Conservation (phyloP, 2,113 vertebrate genomes). For the Grammomys surdaster region DNA sequence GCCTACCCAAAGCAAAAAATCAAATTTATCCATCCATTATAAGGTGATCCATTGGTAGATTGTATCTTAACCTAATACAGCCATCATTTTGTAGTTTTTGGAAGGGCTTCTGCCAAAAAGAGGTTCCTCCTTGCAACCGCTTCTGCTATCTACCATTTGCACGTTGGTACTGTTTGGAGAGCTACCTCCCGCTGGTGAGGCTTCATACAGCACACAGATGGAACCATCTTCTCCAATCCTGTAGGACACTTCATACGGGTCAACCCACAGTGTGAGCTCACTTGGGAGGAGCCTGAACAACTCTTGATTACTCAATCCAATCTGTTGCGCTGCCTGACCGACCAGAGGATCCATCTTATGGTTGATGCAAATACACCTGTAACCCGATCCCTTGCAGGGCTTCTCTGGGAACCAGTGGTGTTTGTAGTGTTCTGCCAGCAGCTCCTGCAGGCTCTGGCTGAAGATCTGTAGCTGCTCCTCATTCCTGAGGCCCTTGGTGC, state of each 20-base stretch:
- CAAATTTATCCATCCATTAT: conserved; percentile 96
- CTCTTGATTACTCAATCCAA: conserved; percentile 98
- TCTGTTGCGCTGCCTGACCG: conserved; percentile 96
- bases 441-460: conserved; percentile 96
- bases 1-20: conserved; percentile 94
- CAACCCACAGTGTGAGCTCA: conserved; percentile 99
- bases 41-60: conserved; percentile 93
- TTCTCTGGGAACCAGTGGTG: conserved; percentile 99
- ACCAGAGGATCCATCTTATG: conserved; percentile 99
- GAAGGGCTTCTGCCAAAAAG: too few relatives aligned
- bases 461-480: conserved; percentile 97
- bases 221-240: conserved; percentile 72
- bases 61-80: conserved; percentile 97
- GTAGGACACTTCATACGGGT: conserved; percentile 99
- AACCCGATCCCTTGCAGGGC: conserved; percentile 98
- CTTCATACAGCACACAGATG: conserved; percentile 50
- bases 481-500: conserved; percentile 97
- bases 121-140: too few relatives aligned
- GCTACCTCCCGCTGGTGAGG: conserved; percentile 77
- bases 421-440: conserved; percentile 94
- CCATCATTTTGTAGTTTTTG: conserved; percentile 99
- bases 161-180: conserved; percentile 56
- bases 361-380: conserved; percentile 99
- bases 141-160: too few relatives aligned
- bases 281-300: conserved; percentile 98